phyloP scores from a whole-genome alignment of 2,113 vertebrate genomes.

The Cheilinus undulatus region DNA sequence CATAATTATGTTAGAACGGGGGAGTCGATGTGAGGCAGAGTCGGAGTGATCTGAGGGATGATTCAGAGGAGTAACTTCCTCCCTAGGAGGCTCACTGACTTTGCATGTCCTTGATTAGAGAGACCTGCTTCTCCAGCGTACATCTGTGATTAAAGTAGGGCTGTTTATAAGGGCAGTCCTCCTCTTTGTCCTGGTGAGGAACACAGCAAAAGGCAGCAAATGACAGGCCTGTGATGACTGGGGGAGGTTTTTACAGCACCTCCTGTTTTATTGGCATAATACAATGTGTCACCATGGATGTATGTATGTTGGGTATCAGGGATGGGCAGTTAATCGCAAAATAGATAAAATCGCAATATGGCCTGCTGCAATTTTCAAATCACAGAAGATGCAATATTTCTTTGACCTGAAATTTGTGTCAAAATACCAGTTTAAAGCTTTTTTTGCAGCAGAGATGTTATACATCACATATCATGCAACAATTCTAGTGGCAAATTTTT shows the following conservation, averaged over 20 bases:
- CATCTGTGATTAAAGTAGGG: background rate
- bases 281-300: too few species aligned
- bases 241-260: background rate
- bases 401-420: too few species aligned
- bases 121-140: conserved; percentile 1
- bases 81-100: background rate
- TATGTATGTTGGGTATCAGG: too few species aligned
- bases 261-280: background rate
- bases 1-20: conserved; percentile 5
- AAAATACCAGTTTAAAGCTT: too few species aligned
- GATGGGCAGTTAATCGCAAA: too few species aligned
- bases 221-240: accelerated
- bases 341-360: too few species aligned
- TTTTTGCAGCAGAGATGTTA: too few species aligned
- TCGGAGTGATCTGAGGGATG: background rate
- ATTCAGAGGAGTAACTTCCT: conserved; percentile 3
- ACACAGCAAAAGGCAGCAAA: background rate
- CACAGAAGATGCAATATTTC: too few species aligned
- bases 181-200: background rate
- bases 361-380: too few species aligned
- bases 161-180: background rate
- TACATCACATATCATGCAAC: too few species aligned
- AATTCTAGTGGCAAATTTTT: too few species aligned
- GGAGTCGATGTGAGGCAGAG: conserved; percentile 18
- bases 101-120: background rate